These are phyloP conservation scores for Quadroppia sp. DNA, from an alignment of 2,888 invertebrate genomes.

Conservation along the genomic window DNA sequence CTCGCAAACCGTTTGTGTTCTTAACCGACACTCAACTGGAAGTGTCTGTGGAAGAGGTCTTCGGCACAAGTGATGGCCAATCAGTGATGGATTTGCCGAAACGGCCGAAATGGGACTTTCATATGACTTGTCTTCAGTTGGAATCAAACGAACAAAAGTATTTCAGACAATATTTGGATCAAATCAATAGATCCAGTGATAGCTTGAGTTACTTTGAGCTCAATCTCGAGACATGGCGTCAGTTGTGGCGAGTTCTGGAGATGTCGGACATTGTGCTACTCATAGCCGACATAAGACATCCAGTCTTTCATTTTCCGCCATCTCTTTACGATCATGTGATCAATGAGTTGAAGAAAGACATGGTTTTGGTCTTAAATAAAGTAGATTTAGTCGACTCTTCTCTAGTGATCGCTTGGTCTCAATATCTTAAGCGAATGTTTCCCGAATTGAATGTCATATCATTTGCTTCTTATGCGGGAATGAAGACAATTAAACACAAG, in stretches of 20 bases:
- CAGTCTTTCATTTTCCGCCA: slow-evolving; percentile 75
- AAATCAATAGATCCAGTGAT: slow-evolving; percentile 58
- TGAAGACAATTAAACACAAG: slow-evolving; percentile 40
- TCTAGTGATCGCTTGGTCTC: slow-evolving; percentile 79
- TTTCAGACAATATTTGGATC: slow-evolving; percentile 71
- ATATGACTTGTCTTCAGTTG: slow-evolving; percentile 66
- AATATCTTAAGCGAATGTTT: slow-evolving; percentile 68
- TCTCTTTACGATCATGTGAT: slow-evolving; percentile 75
- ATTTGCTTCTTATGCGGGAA: slow-evolving; percentile 49
- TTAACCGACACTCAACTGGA: slow-evolving; percentile 41
- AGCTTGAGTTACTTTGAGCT: slow-evolving; percentile 82
- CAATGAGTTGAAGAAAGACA: slow-evolving; percentile 68
- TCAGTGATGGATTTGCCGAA: slow-evolving; percentile 60
- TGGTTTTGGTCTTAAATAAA: slow-evolving; percentile 86
- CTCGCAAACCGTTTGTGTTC: slow-evolving; percentile 51
- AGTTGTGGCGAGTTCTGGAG: slow-evolving; percentile 89
- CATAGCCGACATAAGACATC: slow-evolving; percentile 80
- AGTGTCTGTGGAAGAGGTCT: slow-evolving; percentile 34
- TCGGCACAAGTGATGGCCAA: slow-evolving; percentile 22
- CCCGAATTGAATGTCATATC: slow-evolving; percentile 68
- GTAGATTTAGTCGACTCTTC: slow-evolving; percentile 78
- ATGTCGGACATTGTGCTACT: slow-evolving; percentile 84
- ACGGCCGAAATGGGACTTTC: slow-evolving; percentile 77
- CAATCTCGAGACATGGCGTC: slow-evolving; percentile 93
- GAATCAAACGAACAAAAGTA: slow-evolving; percentile 76